A percentile compares a stretch with the other conserved stretches of the same genome.
These are phyloP conservation scores for Patella caerulea DNA, from an alignment of 2,888 invertebrate genomes.

Conservation along the genomic window DNA sequence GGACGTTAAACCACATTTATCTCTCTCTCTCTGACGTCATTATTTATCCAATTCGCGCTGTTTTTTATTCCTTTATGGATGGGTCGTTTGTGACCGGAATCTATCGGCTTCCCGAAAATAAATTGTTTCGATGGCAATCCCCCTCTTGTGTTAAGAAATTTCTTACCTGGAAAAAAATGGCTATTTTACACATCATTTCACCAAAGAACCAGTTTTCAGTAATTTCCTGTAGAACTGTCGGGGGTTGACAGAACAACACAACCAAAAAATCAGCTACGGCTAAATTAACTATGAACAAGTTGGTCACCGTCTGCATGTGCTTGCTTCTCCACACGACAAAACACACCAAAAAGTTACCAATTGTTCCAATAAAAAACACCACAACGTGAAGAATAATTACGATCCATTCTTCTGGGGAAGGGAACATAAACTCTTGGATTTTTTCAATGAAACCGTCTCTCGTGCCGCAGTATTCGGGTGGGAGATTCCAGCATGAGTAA, in stretches of 20 bases:
- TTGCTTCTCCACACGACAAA: slow-evolving; percentile 89
- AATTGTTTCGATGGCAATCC: too few species aligned
- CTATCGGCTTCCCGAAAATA: too few species aligned
- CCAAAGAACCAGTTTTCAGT: slow-evolving; percentile 93
- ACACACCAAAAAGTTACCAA: slow-evolving; percentile 91
- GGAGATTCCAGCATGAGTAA: not conserved
- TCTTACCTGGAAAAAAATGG: slow-evolving; percentile 90
- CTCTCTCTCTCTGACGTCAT: too few species aligned
- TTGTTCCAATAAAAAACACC: slow-evolving; percentile 85
- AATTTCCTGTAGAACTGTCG: slow-evolving; percentile 90
- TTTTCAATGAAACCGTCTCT: slow-evolving; percentile 28
- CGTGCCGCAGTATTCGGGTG: slow-evolving; percentile 3
- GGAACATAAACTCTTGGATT: slow-evolving; percentile 54
- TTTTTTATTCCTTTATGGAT: too few species aligned
- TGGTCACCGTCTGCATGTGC: slow-evolving; percentile 92
- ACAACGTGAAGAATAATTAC: slow-evolving; percentile 83
- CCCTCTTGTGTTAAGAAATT: too few species aligned
- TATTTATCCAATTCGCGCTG: too few species aligned
- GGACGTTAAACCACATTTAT: too few species aligned
- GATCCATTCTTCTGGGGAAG: slow-evolving; percentile 80
- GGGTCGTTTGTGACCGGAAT: too few species aligned
- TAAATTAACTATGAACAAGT: slow-evolving; percentile 92
- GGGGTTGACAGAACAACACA: slow-evolving; percentile 88
- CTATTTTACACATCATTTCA: slow-evolving; percentile 86
- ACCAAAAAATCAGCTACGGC: slow-evolving; percentile 90